Percentiles rank a stretch among this genome's conserved stretches.
phyloP scores from a whole-genome alignment of 2,113 vertebrate genomes.

The Grus americana region DNA sequence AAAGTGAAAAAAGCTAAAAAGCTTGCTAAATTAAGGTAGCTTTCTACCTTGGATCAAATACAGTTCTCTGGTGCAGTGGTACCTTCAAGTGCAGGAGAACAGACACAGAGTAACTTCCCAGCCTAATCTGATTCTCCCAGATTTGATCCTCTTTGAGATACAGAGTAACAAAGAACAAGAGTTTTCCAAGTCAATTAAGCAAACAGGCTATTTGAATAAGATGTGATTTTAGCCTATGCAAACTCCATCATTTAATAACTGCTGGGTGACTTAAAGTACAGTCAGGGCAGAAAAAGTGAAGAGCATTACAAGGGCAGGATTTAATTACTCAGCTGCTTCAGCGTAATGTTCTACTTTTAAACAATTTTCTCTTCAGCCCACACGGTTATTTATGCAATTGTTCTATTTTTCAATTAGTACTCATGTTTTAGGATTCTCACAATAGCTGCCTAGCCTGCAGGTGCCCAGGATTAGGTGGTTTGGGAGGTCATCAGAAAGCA shows the following conservation, averaged over 20 bases:
- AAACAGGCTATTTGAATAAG: not conserved
- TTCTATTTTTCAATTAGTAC: not conserved
- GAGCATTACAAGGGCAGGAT: not conserved
- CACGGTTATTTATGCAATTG: not conserved
- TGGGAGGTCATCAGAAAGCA: not conserved
- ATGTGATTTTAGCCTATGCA: not conserved
- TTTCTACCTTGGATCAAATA: not conserved
- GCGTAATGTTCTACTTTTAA: not conserved
- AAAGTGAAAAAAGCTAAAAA: not conserved
- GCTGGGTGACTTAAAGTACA: not conserved
- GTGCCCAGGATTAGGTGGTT: not conserved
- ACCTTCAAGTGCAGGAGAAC: not conserved
- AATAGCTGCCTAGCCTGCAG: not conserved
- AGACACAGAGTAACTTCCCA: not conserved
- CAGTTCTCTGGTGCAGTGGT: not conserved
- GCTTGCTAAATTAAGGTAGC: not conserved
- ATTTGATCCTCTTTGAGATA: not conserved
- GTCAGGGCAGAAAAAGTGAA: not conserved
- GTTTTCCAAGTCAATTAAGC: not conserved
- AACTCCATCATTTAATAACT: not conserved
- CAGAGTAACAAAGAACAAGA: not conserved
- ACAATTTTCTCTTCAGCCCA: not conserved
- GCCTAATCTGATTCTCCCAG: not conserved
- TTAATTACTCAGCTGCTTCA: not conserved
- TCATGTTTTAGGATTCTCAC: not conserved